Evolutionary conservation across 2,113 vertebrate species (phyloP).

Genomic region (Thalassarche chlororhynchos): DNA sequence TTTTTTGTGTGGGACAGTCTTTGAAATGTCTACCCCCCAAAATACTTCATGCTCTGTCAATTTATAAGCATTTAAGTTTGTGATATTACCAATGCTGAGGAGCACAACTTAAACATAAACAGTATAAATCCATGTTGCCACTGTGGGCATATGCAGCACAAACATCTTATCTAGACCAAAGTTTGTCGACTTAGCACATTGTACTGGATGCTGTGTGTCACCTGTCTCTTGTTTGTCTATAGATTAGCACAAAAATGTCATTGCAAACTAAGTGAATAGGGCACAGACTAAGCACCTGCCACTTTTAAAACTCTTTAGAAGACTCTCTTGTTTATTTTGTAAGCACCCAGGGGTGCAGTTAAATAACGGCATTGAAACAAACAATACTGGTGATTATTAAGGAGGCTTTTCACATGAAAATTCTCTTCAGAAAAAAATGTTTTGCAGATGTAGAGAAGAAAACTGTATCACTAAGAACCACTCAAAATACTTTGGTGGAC

Average conservation of each 20-base stretch:
- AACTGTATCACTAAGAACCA: constrained; percentile 85
- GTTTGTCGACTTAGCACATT: constrained; percentile 65
- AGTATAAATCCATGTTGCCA: constrained; percentile 21
- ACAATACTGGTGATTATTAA: constrained; percentile 83
- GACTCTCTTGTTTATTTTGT: constrained; percentile 88
- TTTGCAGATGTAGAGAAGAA: constrained; percentile 86
- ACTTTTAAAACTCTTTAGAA: constrained; percentile 88
- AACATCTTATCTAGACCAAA: constrained; percentile 62
- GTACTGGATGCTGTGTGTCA: constrained; percentile 70
- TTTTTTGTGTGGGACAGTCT: neutral
- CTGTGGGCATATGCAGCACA: constrained; percentile 15
- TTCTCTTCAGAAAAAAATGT: constrained; percentile 80
- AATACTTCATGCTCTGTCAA: neutral
- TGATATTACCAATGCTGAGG: neutral
- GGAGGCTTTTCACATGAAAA: constrained; percentile 84
- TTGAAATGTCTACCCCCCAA: neutral
- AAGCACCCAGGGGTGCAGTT: constrained; percentile 84
- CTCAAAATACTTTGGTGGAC: constrained; percentile 82
- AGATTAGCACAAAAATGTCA: constrained; percentile 82
- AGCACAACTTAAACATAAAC: constrained; percentile 1
- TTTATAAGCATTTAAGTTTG: neutral
- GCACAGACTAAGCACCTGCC: constrained; percentile 91
- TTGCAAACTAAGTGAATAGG: constrained; percentile 80
- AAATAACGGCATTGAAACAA: constrained; percentile 84
- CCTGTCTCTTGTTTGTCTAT: constrained; percentile 84